These are phyloP conservation scores for Nesidiocoris tenuis DNA, from an alignment of 2,888 invertebrate genomes.

Conservation along the genomic window DNA sequence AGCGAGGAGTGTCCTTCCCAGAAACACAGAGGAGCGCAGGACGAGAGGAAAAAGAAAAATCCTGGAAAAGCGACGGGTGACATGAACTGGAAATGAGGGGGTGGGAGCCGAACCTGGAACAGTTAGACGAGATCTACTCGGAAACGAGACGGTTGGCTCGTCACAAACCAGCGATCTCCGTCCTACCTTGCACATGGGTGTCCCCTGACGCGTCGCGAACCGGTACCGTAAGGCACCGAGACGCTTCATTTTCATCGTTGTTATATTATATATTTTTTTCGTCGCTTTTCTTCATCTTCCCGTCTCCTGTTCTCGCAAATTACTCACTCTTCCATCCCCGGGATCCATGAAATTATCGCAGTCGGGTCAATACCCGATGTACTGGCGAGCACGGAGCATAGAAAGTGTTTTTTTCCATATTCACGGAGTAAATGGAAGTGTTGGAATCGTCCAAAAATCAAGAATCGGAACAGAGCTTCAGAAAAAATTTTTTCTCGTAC, in stretches of 20 bases:
- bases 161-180: slow-evolving; percentile 40
- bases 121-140: neutral
- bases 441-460: too few relatives aligned
- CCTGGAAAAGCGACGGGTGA: neutral
- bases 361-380: slow-evolving; percentile 37
- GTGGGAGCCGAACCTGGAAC: slow-evolving; percentile 4
- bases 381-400: slow-evolving; percentile 24
- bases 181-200: slow-evolving; percentile 17
- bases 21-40: neutral
- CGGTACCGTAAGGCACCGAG: slow-evolving; percentile 37
- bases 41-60: neutral
- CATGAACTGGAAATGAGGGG: neutral
- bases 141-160: slow-evolving; percentile 20
- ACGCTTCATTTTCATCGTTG: slow-evolving; percentile 1
- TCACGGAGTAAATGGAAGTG: too few relatives aligned
- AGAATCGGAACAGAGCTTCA: too few relatives aligned
- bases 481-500: too few relatives aligned
- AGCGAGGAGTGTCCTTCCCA: neutral
- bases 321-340: slow-evolving; percentile 15
- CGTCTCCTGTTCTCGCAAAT: slow-evolving; percentile 10
- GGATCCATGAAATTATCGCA: slow-evolving; percentile 27
- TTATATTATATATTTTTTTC: neutral
- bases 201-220: slow-evolving; percentile 15
- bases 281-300: neutral
- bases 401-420: too few relatives aligned